Evolutionary conservation across 2,888 invertebrate species (phyloP).

Genomic region (Lasioglossum vierecki): DNA sequence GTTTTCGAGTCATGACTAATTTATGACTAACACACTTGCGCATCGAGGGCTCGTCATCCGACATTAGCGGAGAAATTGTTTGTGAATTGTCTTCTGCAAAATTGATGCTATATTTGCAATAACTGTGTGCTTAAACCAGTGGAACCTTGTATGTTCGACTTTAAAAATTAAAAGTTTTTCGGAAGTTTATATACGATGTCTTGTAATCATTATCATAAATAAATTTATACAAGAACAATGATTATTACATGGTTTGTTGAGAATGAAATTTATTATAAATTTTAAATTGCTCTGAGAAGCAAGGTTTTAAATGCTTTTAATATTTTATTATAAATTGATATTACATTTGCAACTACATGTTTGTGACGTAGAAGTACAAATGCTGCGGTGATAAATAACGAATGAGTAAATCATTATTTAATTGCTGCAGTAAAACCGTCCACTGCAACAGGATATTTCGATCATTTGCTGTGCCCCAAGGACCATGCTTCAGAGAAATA

Average conservation of each 20-base stretch:
- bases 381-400: not conserved
- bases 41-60: not conserved
- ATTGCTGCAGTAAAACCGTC: not conserved
- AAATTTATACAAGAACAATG: no score
- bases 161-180: not conserved
- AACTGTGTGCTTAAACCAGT: not conserved
- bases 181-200: not conserved
- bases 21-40: slow-evolving; percentile 27
- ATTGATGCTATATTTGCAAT: not conserved
- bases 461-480: not conserved
- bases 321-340: not conserved
- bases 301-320: not conserved
- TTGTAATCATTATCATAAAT: not conserved
- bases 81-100: not conserved
- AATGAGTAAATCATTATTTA: not conserved
- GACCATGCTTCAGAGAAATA: slow-evolving; percentile 10
- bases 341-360: not conserved
- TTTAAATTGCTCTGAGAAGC: no score
- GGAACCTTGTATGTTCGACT: not conserved
- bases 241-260: not conserved
- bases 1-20: slow-evolving; percentile 30
- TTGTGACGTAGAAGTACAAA: not conserved
- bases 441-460: not conserved
- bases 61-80: not conserved
- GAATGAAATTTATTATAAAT: not conserved